These are phyloP conservation scores for Beroe forskalii DNA, from an alignment of 37 sponge, comb jelly and placozoan genomes.

Conservation along the genomic window DNA sequence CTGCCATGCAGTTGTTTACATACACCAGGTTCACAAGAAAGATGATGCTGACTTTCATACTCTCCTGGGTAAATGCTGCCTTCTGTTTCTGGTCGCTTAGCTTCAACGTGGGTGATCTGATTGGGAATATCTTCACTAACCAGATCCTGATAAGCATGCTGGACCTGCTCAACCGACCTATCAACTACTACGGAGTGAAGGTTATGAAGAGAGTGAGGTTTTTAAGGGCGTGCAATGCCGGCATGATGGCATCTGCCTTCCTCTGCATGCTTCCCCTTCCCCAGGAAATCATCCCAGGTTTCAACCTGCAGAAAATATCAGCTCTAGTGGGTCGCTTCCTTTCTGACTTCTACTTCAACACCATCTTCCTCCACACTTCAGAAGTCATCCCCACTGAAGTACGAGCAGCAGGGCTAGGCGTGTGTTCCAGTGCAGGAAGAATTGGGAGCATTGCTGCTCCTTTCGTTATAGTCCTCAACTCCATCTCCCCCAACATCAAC, in stretches of 20 bases:
- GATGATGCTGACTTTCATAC: neutral
- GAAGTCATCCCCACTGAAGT: slow-evolving; percentile 35
- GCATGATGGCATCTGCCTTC: neutral
- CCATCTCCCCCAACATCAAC: slow-evolving; percentile 44
- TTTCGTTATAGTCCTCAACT: slow-evolving; percentile 2
- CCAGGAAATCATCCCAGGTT: slow-evolving; percentile 30
- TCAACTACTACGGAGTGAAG: slow-evolving; percentile 54
- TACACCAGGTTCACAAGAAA: neutral
- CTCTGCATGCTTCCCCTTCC: slow-evolving; percentile 23
- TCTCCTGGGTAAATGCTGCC: slow-evolving; percentile 13
- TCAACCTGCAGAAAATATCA: slow-evolving; percentile 44
- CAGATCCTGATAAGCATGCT: slow-evolving; percentile 32
- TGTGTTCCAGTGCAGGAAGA: slow-evolving; percentile 43
- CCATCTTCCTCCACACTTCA: slow-evolving; percentile 50
- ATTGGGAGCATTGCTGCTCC: slow-evolving; percentile 38
- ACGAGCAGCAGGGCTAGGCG: neutral
- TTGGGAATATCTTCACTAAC: slow-evolving; percentile 57
- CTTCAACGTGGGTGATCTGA: slow-evolving; percentile 51
- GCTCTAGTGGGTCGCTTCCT: slow-evolving; percentile 23
- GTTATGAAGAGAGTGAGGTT: slow-evolving; percentile 27
- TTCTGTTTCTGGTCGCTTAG: slow-evolving; percentile 52
- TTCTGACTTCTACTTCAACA: slow-evolving; percentile 45
- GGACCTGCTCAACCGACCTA: slow-evolving; percentile 24
- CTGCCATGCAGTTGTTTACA: neutral
- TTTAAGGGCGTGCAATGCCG: slow-evolving; percentile 50